Evolutionary conservation across 2,888 invertebrate genomes (phyloP).

Genomic region (Drosophila glabriapex): DNA sequence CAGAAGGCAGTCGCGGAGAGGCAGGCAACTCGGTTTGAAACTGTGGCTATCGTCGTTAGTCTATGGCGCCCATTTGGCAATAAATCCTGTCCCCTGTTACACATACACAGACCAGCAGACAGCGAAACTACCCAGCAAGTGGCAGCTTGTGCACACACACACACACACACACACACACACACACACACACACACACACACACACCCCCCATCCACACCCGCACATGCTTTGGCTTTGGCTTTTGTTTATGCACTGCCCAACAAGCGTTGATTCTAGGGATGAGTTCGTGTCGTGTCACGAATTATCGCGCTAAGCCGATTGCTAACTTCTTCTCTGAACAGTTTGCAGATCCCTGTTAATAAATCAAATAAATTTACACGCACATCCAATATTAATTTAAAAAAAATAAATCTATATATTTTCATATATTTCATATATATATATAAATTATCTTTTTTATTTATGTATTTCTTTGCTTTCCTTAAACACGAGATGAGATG

Average conservation of each 20-base stretch:
- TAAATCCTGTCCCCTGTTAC: conserved; percentile 65
- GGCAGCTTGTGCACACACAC: conserved; percentile 32
- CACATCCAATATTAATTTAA: background rate
- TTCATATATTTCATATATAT: no score
- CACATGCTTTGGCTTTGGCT: conserved; percentile 45
- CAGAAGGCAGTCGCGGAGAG: background rate
- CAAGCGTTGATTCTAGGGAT: conserved; percentile 26
- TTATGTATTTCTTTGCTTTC: no score
- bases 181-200: background rate
- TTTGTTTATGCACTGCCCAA: conserved; percentile 69
- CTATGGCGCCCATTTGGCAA: conserved; percentile 79
- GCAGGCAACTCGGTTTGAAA: conserved; percentile 37
- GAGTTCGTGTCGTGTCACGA: conserved; percentile 34
- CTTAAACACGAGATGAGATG: no score
- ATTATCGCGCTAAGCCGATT: background rate
- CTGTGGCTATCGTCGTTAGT: conserved; percentile 72
- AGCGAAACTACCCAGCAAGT: conserved; percentile 29
- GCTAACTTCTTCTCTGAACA: no score
- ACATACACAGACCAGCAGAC: conserved; percentile 6
- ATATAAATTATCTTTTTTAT: no score
- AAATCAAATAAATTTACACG: background rate
- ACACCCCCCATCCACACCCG: conserved; percentile 2
- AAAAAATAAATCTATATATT: background rate
- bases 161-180: conserved; percentile 5
- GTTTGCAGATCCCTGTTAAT: no score